Conservation (phyloP, 2,797 vertebrate genomes). For the Poeciliopsis paucimaculata region DNA sequence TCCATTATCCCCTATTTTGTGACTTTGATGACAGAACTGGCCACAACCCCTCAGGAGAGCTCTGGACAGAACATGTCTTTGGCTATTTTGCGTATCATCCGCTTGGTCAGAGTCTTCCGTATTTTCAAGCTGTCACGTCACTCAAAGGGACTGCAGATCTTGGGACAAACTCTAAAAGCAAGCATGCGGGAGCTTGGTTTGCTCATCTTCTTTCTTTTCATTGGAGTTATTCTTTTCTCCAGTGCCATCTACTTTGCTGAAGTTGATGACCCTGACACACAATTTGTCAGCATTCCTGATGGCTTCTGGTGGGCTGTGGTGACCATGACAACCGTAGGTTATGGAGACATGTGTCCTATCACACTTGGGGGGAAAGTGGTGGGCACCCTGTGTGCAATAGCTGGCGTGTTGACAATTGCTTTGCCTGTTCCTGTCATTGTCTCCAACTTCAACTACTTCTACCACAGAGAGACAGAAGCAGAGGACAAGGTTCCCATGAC, state of each 20-base stretch:
- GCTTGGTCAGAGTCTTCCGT: constrained; percentile 93
- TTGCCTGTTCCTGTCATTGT: constrained; percentile 98
- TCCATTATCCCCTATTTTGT: constrained; percentile 98
- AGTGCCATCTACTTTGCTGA: constrained; percentile 96
- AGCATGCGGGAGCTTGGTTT: constrained; percentile 91
- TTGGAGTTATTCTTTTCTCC: constrained; percentile 96
- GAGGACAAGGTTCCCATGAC: constrained; percentile 87
- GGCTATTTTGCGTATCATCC: constrained; percentile 93
- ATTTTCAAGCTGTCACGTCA: constrained; percentile 96
- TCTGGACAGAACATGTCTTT: constrained; percentile 94
- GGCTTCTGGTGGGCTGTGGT: constrained; percentile 99
- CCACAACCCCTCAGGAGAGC: constrained; percentile 82
- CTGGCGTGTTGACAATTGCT: constrained; percentile 94
- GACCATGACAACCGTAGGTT: constrained; percentile 98
- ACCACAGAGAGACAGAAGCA: constrained; percentile 93
- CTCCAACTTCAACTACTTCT: constrained; percentile 99
- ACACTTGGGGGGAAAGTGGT: constrained; percentile 95
- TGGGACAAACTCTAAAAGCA: constrained; percentile 92
- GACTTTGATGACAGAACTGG: constrained; percentile 88
- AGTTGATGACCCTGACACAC: constrained; percentile 92
- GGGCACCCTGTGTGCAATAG: constrained; percentile 94
- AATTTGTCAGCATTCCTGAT: constrained; percentile 96
- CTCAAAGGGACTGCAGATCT: constrained; percentile 91
- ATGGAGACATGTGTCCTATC: constrained; percentile 96
- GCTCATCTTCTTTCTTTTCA: constrained; percentile 97